Conservation (phyloP, 2,888 invertebrate genomes). For the Criorhina ranunculi region DNA sequence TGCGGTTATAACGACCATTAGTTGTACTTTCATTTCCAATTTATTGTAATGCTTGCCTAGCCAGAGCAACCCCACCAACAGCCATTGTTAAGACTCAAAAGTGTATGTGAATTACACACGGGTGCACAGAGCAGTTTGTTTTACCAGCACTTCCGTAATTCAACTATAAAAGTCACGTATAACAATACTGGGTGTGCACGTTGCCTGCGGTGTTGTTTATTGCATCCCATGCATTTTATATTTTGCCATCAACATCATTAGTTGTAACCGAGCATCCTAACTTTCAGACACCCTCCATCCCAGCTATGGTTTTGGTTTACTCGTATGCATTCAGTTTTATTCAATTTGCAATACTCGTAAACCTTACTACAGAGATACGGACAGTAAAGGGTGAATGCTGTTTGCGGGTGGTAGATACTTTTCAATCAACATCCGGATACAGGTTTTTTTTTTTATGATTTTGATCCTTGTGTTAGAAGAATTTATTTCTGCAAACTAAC, state of each 20-base stretch:
- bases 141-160: constrained; percentile 9
- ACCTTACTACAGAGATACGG: background rate
- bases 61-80: background rate
- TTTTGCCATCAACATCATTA: constrained; percentile 31
- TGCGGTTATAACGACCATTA: constrained; percentile 1
- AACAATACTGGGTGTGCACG: background rate
- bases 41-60: background rate
- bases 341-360: constrained; percentile 13
- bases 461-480: too few relatives aligned
- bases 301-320: background rate
- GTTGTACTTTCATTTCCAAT: background rate
- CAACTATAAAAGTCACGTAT: constrained; percentile 5
- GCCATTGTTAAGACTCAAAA: constrained; percentile 7
- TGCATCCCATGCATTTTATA: constrained; percentile 39
- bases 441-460: background rate
- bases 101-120: background rate
- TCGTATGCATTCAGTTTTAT: background rate
- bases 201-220: constrained; percentile 5
- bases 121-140: background rate
- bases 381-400: too few relatives aligned
- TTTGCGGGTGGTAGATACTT: constrained; percentile 1
- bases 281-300: background rate
- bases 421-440: background rate
- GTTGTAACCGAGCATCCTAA: constrained; percentile 1
- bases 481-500: too few relatives aligned